Evolutionary conservation across 2,797 vertebrate genomes (phyloP).

Genomic region (Thamnophis elegans): DNA sequence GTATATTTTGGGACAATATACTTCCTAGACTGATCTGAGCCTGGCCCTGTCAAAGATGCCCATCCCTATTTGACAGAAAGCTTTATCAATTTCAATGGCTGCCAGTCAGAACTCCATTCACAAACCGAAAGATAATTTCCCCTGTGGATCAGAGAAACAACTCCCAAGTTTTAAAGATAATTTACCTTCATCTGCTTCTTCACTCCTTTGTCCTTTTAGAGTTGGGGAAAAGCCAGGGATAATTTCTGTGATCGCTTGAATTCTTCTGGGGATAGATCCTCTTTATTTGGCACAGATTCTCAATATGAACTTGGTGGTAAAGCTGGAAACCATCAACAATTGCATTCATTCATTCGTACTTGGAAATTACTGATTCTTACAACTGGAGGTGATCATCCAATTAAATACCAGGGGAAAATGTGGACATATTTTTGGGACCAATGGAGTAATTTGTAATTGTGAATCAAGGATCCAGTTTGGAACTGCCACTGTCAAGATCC

Average conservation of each 20-base stretch:
- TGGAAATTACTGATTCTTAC: not conserved
- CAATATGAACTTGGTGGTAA: slow-evolving; percentile 82
- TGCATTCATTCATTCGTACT: not conserved
- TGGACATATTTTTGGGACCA: not conserved
- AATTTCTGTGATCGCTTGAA: slow-evolving; percentile 67
- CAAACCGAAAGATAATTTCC: not conserved
- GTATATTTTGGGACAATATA: not conserved
- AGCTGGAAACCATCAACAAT: slow-evolving; percentile 68
- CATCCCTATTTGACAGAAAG: not conserved
- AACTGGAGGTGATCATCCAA: not conserved
- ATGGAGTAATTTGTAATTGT: not conserved
- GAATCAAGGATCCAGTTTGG: not conserved
- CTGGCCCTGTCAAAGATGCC: not conserved
- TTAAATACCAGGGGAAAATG: not conserved
- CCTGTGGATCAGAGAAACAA: not conserved
- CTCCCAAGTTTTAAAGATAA: not conserved
- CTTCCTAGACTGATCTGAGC: not conserved
- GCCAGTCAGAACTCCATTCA: not conserved
- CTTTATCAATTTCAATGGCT: not conserved
- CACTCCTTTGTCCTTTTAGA: slow-evolving; percentile 30
- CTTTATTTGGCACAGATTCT: slow-evolving; percentile 86
- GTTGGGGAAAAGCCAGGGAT: slow-evolving; percentile 64
- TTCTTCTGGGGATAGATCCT: slow-evolving; percentile 80
- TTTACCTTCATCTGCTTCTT: slow-evolving; percentile 66
- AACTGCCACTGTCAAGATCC: not conserved